These are phyloP conservation scores for Stictocephala bisonia DNA, from an alignment of 2,888 invertebrate genomes.

Conservation along the genomic window DNA sequence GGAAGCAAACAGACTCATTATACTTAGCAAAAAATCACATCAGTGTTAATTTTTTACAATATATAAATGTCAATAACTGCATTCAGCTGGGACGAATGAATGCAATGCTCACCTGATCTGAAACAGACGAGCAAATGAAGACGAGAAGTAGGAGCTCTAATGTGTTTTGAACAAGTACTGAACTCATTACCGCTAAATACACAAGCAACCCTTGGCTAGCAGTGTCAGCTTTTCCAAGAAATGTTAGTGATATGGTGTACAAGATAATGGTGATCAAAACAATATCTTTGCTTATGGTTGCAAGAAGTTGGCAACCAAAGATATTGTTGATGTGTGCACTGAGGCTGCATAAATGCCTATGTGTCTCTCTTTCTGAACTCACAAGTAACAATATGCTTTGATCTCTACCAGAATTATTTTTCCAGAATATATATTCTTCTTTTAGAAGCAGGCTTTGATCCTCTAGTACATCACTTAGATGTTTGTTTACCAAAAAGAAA, in stretches of 20 bases:
- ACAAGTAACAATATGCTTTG: background rate
- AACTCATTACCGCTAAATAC: background rate
- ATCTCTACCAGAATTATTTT: background rate
- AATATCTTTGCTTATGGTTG: conserved; percentile 10
- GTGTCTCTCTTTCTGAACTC: background rate
- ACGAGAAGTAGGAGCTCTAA: background rate
- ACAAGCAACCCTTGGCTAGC: background rate
- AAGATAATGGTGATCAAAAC: conserved; percentile 27
- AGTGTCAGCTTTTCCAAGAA: background rate
- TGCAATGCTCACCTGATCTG: conserved; percentile 19
- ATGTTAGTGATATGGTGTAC: conserved; percentile 10
- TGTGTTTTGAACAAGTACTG: background rate
- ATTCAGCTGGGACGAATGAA: too few species aligned
- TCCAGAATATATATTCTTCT: background rate
- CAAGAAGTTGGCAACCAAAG: background rate
- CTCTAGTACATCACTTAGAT: background rate
- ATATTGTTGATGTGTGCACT: background rate
- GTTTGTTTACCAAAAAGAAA: background rate
- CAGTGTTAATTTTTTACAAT: too few species aligned
- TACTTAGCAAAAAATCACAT: too few species aligned
- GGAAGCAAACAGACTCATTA: too few species aligned
- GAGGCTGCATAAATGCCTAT: background rate
- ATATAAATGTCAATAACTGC: too few species aligned
- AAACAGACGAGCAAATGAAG: conserved; percentile 22
- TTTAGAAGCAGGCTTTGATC: background rate